A percentile compares a stretch with the other conserved stretches of the same genome.
phyloP scores from a whole-genome alignment of 2,797 vertebrate species.

The Sebastes aleutianus region DNA sequence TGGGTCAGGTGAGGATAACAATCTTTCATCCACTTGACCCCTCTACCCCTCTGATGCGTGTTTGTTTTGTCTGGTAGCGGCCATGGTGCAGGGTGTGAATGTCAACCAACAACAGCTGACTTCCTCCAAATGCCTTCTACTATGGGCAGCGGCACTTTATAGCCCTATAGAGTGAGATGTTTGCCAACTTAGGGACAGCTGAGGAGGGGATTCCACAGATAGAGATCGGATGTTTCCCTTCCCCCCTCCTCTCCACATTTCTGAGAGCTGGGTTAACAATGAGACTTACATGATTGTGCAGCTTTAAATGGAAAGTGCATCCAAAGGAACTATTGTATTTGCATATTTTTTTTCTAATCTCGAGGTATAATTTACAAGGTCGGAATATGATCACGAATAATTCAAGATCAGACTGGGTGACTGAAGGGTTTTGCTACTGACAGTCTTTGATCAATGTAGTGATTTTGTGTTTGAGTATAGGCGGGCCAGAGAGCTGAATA shows the following conservation, averaged over 20 bases:
- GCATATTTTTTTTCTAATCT: not conserved
- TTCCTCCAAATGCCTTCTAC: not conserved
- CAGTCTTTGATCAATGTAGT: not conserved
- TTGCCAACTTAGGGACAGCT: conserved; percentile 27
- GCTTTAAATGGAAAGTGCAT: not conserved
- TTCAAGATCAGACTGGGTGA: not conserved
- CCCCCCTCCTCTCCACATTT: not conserved
- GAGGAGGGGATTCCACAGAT: not conserved
- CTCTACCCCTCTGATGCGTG: not conserved
- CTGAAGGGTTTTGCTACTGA: not conserved
- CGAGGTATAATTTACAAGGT: not conserved
- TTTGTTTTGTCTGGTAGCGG: conserved; percentile 56
- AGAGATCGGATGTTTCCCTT: not conserved
- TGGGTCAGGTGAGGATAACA: conserved; percentile 27
- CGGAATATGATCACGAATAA: not conserved
- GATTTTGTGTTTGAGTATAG: not conserved
- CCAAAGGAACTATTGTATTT: not conserved
- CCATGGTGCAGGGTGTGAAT: conserved; percentile 8
- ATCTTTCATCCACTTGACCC: conserved; percentile 36
- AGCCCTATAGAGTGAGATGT: not conserved
- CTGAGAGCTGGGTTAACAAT: not conserved
- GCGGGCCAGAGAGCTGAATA: not conserved
- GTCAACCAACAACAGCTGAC: conserved; percentile 56
- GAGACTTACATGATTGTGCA: not conserved
- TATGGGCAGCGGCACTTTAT: conserved; percentile 13